A percentile compares a stretch with the other conserved stretches of the same genome.
Evolutionary conservation across 1,140 invertebrate species (phyloP).

Genomic region (Nymphalis io): DNA sequence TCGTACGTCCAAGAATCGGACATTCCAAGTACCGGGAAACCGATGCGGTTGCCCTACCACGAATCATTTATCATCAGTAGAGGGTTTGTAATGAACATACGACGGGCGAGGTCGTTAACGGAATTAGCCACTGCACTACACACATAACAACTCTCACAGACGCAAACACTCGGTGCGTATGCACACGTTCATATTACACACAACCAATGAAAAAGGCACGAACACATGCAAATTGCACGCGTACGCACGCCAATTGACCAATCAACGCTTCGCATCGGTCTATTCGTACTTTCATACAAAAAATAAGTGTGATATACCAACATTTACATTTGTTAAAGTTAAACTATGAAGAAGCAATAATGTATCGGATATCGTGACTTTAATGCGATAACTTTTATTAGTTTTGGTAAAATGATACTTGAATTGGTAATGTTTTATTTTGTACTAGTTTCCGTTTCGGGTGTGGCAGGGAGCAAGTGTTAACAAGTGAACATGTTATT

Average conservation of each 20-base stretch:
- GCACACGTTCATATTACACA: not conserved
- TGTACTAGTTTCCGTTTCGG: too few relatives aligned
- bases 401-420: too few relatives aligned
- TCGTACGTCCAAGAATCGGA: not conserved
- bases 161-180: not conserved
- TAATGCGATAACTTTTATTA: too few relatives aligned
- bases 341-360: not conserved
- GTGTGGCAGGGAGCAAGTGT: too few relatives aligned
- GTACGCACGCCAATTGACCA: slow-evolving; percentile 22
- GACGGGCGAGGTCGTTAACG: slow-evolving; percentile 31
- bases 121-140: slow-evolving; percentile 33
- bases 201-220: slow-evolving; percentile 4
- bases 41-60: slow-evolving; percentile 25
- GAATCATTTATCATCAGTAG: slow-evolving; percentile 27
- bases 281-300: slow-evolving; percentile 18
- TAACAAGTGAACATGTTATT: too few relatives aligned
- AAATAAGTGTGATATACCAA: slow-evolving; percentile 5
- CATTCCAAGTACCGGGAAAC: slow-evolving; percentile 5
- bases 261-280: slow-evolving; percentile 10
- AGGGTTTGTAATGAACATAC: slow-evolving; percentile 31
- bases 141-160: not conserved
- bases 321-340: not conserved
- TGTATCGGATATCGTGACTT: not conserved
- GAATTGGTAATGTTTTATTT: too few relatives aligned
- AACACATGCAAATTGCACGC: slow-evolving; percentile 4